phyloP scores from a whole-genome alignment of 1,140 invertebrate genomes.

The Atta colombica region DNA sequence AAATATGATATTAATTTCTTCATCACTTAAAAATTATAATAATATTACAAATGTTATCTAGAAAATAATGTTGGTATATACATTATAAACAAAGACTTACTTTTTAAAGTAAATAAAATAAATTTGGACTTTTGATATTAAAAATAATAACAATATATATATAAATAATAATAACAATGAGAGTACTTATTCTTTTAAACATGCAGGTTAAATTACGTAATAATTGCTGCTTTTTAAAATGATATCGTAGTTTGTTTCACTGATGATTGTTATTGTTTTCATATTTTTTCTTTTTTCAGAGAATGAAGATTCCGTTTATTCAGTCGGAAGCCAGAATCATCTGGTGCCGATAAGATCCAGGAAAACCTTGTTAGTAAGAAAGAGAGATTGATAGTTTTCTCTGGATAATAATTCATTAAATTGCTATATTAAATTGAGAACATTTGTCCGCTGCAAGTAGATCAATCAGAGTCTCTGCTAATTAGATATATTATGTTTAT shows the following conservation, averaged over 20 bases:
- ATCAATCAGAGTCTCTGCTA: not conserved
- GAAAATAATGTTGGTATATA: too few relatives aligned
- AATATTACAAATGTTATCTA: not conserved
- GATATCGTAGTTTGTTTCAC: not conserved
- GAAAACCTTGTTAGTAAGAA: conserved; percentile 78
- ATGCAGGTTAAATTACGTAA: not conserved
- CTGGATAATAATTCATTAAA: not conserved
- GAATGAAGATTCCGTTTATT: conserved; percentile 76
- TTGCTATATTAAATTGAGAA: conserved; percentile 24
- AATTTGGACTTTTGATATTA: too few relatives aligned
- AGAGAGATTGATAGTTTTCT: not conserved
- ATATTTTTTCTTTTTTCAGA: conserved; percentile 40
- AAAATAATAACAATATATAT: too few relatives aligned
- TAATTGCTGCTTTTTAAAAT: not conserved
- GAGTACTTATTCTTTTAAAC: not conserved
- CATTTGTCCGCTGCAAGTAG: not conserved
- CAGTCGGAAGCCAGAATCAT: conserved; percentile 78
- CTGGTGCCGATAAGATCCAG: conserved; percentile 82
- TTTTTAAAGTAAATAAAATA: too few relatives aligned
- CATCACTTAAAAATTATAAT: not conserved
- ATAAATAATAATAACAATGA: too few relatives aligned
- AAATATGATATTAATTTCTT: not conserved
- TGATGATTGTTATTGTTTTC: not conserved
- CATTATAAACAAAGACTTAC: too few relatives aligned
- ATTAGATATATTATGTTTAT: conserved; percentile 46